Conservation (phyloP, 2,888 invertebrate species). For the Napeogenes inachia region DNA sequence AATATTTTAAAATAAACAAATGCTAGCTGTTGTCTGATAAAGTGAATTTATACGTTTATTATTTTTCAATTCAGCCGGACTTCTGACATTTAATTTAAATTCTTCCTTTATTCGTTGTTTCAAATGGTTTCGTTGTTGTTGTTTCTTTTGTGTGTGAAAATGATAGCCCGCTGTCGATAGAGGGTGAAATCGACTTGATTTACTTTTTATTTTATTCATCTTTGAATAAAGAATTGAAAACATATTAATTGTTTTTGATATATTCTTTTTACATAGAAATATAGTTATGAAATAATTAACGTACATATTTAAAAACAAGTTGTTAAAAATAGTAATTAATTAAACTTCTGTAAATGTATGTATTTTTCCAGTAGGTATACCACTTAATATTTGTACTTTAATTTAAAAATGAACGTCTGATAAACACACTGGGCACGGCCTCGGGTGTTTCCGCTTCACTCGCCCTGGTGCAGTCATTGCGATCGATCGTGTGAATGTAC, state of each 20-base stretch:
- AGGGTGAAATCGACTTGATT: neutral
- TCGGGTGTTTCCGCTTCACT: conserved; percentile 66
- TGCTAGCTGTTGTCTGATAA: conserved; percentile 8
- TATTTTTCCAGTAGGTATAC: no score
- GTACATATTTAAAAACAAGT: no score
- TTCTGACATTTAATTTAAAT: conserved; percentile 58
- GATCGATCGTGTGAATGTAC: conserved; percentile 67
- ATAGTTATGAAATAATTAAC: no score
- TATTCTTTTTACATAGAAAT: no score
- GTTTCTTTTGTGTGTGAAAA: conserved; percentile 36
- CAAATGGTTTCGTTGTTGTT: conserved; percentile 40
- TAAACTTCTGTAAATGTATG: no score
- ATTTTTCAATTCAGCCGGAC: conserved; percentile 45
- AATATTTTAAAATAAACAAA: neutral
- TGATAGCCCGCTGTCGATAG: neutral
- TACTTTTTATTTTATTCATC: conserved; percentile 17
- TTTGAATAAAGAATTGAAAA: neutral
- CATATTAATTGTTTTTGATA: conserved; percentile 4
- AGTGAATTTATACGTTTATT: conserved; percentile 35
- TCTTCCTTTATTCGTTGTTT: conserved; percentile 47
- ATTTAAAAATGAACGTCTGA: conserved; percentile 54
- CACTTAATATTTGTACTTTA: conserved; percentile 41
- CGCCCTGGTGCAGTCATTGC: conserved; percentile 61
- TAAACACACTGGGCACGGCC: conserved; percentile 65
- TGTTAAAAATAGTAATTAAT: no score